Percentiles rank a stretch among this genome's conserved stretches.
Evolutionary conservation across 2,888 invertebrate species (phyloP).

Genomic region (Epinotia nisella): DNA sequence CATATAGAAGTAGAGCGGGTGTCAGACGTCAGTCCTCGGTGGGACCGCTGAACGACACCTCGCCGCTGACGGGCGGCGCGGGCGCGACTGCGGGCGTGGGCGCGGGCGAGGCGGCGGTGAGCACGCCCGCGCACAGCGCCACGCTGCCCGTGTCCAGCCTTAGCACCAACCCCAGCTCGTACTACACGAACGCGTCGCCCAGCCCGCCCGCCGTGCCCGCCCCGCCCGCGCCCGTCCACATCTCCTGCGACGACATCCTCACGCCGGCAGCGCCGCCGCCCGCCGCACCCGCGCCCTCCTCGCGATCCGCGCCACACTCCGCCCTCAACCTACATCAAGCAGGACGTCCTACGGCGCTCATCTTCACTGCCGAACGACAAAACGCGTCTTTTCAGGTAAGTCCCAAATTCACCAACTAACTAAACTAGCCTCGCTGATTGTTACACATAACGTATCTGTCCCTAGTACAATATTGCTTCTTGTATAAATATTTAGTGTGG

Average conservation of each 20-base stretch:
- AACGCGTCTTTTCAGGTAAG: conserved; percentile 49
- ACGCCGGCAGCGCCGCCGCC: conserved; percentile 65
- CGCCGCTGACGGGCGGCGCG: conserved; percentile 72
- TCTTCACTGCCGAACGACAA: conserved; percentile 69
- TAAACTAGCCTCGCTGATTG: neutral
- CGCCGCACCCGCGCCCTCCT: conserved; percentile 70
- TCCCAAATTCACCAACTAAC: neutral
- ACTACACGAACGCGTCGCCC: conserved; percentile 86
- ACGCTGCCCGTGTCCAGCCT: conserved; percentile 83
- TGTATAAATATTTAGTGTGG: too few species aligned
- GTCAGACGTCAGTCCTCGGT: conserved; percentile 86
- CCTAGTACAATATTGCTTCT: too few species aligned
- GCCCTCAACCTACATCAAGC: conserved; percentile 77
- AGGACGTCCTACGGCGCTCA: conserved; percentile 73
- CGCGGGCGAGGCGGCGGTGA: conserved; percentile 73
- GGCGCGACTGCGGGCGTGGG: conserved; percentile 53
- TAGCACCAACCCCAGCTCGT: conserved; percentile 82
- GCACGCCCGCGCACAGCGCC: conserved; percentile 79
- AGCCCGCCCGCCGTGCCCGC: conserved; percentile 78
- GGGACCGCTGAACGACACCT: conserved; percentile 85
- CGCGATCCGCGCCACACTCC: conserved; percentile 80
- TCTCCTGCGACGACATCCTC: conserved; percentile 80
- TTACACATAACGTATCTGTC: too few species aligned
- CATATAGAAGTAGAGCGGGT: conserved; percentile 84
- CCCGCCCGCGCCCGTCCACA: conserved; percentile 70